Evolutionary conservation across 2,797 vertebrate species (phyloP).

Genomic region (Hybognathus amarus): DNA sequence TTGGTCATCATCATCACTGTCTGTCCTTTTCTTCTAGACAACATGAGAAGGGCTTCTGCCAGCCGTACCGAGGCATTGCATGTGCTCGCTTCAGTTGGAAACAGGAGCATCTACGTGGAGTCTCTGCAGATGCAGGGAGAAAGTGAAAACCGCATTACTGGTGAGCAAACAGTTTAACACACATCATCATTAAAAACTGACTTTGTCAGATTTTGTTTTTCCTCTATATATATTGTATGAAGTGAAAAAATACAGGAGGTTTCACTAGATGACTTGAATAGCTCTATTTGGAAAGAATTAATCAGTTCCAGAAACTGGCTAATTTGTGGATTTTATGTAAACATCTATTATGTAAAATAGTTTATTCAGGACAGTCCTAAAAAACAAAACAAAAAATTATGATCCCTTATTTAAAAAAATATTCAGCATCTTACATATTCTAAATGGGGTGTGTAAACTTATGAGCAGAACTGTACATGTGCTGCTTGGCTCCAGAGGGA

Average conservation of each 20-base stretch:
- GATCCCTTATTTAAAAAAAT: not conserved
- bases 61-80: slow-evolving; percentile 94
- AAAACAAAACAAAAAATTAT: not conserved
- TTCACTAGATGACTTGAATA: not conserved
- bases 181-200: not conserved
- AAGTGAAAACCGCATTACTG: slow-evolving; percentile 96
- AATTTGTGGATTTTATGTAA: not conserved
- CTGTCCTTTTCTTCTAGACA: slow-evolving; percentile 69
- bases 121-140: slow-evolving; percentile 98
- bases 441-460: not conserved
- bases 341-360: not conserved
- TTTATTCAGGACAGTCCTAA: not conserved
- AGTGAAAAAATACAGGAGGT: not conserved
- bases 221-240: not conserved
- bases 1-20: not conserved
- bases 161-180: slow-evolving; percentile 67
- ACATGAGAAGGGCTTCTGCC: slow-evolving; percentile 92
- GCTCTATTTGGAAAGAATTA: not conserved
- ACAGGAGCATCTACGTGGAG: slow-evolving; percentile 96
- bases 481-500: not conserved
- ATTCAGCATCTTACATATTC: not conserved
- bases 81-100: slow-evolving; percentile 96
- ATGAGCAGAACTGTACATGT: not conserved
- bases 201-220: not conserved
- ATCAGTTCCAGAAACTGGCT: not conserved